phyloP scores from a whole-genome alignment of 2,888 invertebrate genomes.

The Prenolepis imparis region DNA sequence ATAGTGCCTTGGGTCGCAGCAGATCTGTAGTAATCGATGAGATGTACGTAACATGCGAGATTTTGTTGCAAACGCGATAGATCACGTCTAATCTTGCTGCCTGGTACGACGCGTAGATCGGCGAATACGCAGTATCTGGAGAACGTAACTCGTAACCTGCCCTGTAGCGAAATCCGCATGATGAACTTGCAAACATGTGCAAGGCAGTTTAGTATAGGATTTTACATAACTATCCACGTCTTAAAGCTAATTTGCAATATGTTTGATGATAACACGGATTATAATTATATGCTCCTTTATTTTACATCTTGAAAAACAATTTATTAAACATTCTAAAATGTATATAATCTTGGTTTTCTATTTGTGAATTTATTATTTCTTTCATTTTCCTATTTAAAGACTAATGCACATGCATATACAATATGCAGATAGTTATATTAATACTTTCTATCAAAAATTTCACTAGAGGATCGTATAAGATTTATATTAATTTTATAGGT shows the following conservation, averaged over 20 bases:
- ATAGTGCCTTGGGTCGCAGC: constrained; percentile 33
- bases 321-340: background rate
- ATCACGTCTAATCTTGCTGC: constrained; percentile 41
- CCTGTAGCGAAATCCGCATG: constrained; percentile 42
- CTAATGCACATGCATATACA: background rate
- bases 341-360: background rate
- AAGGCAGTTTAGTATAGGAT: background rate
- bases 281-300: background rate
- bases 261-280: background rate
- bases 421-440: background rate
- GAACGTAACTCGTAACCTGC: constrained; percentile 42
- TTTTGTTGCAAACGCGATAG: constrained; percentile 44
- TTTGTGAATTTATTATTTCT: background rate
- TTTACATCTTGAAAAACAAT: background rate
- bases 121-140: constrained; percentile 8
- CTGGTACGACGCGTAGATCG: constrained; percentile 37
- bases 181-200: constrained; percentile 6
- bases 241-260: background rate
- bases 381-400: background rate
- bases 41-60: constrained; percentile 37
- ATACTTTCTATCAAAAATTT: background rate
- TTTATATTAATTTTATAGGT: background rate
- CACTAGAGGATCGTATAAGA: background rate
- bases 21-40: constrained; percentile 26
- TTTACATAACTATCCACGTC: background rate